Percentiles rank a stretch among this genome's conserved stretches.
phyloP scores from a whole-genome alignment of 2,888 invertebrate species.

The Heterodera filipjevi region DNA sequence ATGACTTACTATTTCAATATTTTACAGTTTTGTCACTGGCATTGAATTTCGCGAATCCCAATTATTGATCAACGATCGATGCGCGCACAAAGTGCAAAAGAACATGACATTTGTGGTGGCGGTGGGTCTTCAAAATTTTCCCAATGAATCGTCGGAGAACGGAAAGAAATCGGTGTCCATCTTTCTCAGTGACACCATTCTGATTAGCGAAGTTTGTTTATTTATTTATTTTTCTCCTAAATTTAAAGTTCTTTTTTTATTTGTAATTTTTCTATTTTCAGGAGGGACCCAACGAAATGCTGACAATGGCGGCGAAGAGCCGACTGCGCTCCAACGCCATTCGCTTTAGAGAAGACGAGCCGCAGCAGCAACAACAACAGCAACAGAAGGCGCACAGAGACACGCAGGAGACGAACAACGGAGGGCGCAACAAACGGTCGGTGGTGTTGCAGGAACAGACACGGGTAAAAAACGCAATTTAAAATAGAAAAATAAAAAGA shows the following conservation, averaged over 20 bases:
- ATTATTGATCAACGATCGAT: conserved; percentile 87
- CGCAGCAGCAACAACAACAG: conserved; percentile 43
- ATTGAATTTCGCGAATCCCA: conserved; percentile 96
- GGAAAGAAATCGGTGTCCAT: conserved; percentile 82
- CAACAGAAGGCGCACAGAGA: conserved; percentile 2
- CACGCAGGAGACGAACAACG: conserved; percentile 38
- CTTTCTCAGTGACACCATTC: conserved; percentile 94
- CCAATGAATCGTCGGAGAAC: conserved; percentile 84
- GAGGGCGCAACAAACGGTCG: conserved; percentile 60
- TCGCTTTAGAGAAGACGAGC: conserved; percentile 70
- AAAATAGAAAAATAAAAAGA: background rate
- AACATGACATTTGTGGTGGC: conserved; percentile 95
- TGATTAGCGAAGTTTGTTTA: conserved; percentile 71
- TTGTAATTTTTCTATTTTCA: conserved; percentile 33
- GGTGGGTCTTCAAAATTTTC: conserved; percentile 84
- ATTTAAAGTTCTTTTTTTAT: conserved; percentile 1
- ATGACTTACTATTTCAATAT: background rate
- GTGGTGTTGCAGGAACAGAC: conserved; percentile 62
- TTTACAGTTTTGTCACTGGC: conserved; percentile 84
- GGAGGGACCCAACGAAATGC: conserved; percentile 61
- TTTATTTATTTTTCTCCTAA: background rate
- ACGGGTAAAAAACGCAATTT: conserved; percentile 59
- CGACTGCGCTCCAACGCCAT: conserved; percentile 74
- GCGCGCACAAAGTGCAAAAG: conserved; percentile 70
- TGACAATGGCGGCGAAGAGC: conserved; percentile 71